Conservation (phyloP, 2,888 invertebrate species). For the Frankliniella intonsa region DNA sequence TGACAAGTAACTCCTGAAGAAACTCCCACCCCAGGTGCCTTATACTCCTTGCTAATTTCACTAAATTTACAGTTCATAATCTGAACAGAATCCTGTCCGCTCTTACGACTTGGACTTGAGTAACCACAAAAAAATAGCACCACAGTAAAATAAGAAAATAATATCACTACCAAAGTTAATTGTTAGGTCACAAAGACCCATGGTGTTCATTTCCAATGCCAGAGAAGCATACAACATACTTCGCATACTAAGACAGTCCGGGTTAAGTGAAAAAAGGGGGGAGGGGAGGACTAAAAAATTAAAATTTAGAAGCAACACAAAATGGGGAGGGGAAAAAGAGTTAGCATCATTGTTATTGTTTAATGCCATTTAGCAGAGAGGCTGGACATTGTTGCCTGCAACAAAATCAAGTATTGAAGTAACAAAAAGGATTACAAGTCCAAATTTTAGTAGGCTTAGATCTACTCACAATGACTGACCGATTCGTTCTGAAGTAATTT, state of each 20-base stretch:
- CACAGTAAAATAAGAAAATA: too few relatives aligned
- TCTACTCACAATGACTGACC: background rate
- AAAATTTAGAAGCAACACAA: background rate
- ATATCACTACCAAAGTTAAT: too few relatives aligned
- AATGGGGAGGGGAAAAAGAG: background rate
- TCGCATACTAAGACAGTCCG: too few relatives aligned
- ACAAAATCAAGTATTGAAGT: background rate
- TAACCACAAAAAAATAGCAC: background rate
- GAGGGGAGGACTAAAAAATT: background rate
- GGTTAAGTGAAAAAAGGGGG: background rate
- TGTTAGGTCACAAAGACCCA: too few relatives aligned
- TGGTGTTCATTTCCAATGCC: too few relatives aligned
- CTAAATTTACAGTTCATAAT: too few relatives aligned
- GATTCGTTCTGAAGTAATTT: background rate
- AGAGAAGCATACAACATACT: too few relatives aligned
- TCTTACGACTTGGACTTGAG: background rate
- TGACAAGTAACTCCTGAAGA: background rate
- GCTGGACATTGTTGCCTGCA: slow-evolving; percentile 22
- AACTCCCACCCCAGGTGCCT: background rate
- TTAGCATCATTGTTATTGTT: slow-evolving; percentile 4
- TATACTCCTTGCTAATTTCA: background rate
- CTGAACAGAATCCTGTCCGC: too few relatives aligned
- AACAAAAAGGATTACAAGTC: background rate
- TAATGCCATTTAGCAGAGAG: slow-evolving; percentile 13
- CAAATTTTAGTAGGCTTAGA: background rate